Base-by-base conservation (phyloP, 2,888 invertebrate species). In the Lasioglossum pauxillum region DNA sequence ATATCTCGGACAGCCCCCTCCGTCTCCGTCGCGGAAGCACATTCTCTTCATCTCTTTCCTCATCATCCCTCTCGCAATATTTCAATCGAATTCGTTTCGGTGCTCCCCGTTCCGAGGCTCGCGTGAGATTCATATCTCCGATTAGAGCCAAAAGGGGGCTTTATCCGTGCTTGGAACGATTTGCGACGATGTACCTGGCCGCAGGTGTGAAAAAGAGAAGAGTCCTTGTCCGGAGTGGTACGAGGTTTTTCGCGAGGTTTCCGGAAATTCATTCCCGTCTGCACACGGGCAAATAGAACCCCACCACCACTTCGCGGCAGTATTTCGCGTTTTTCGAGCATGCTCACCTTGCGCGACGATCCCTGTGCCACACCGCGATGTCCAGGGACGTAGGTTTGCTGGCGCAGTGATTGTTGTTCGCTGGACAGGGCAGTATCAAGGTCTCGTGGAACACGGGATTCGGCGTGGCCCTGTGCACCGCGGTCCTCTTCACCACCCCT, bases 351-450 rank as follows among this genome's bases (percentile, higher is more conserved):
- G 97, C 97, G 90, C 97, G 97, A 91, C 98, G 97, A 95, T 98
- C 98, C 90, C 98, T 96, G 95, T 98, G 98, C 98, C 98, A 98
- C 73, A 98, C 98, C 72, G 98, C 98, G 91, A 98, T 96, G 92
- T 98, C 97, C 72, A 98, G 96, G 94, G 97, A 96, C 92, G 97
- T 97, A 75, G 96, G 69, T 96, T 95, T 93, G 81, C 88, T 91
- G 87, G 91, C 90, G 79, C 91, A 94, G 91, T 94, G 93, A 84
- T 91, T 91, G 91, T 93, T 90, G 91, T 91, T 92, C 78, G 92
- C 97, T 93, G 31, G 96, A 96, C 78, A 97, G 94, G 97, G 97
- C 90, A 98, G 96, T 91, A 96, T 96, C 93, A 98, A 96, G 89
- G 97, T 97, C 93, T 98, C 97, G 95, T 98, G 97, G 95, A 98